phyloP scores from a whole-genome alignment of 2,888 invertebrate species.

The Conus canariensis region DNA sequence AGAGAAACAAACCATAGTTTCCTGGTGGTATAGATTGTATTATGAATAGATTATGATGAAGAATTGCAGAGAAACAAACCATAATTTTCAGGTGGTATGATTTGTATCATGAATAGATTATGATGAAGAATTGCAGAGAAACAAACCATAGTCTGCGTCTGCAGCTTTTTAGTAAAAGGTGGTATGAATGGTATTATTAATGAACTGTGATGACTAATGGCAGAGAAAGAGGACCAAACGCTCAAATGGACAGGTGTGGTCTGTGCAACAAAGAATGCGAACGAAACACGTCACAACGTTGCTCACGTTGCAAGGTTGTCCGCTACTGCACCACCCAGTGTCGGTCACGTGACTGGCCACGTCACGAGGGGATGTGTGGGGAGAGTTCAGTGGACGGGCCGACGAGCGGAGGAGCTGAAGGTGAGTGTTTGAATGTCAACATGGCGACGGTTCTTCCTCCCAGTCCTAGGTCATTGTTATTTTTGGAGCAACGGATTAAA shows the following conservation, averaged over 20 bases:
- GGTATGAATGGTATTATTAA: neutral
- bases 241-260: neutral
- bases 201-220: no score
- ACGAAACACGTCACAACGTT: neutral
- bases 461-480: no score
- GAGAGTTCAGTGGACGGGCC: neutral
- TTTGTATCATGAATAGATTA: neutral
- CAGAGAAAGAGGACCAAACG: no score
- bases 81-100: no score
- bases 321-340: conserved; percentile 61
- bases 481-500: no score
- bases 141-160: neutral
- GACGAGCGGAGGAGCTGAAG: neutral
- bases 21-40: no score
- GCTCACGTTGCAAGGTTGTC: conserved; percentile 11
- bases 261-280: neutral
- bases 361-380: conserved; percentile 49
- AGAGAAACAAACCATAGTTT: no score
- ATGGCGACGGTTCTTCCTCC: neutral
- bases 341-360: conserved; percentile 58
- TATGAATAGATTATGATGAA: no score
- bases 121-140: neutral
- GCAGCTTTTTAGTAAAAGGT: neutral
- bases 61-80: neutral
- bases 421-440: neutral